Percentiles rank a stretch among this genome's conserved stretches.
These are phyloP conservation scores for Heliothis virescens DNA, from an alignment of 1,140 invertebrate genomes.

Conservation along the genomic window DNA sequence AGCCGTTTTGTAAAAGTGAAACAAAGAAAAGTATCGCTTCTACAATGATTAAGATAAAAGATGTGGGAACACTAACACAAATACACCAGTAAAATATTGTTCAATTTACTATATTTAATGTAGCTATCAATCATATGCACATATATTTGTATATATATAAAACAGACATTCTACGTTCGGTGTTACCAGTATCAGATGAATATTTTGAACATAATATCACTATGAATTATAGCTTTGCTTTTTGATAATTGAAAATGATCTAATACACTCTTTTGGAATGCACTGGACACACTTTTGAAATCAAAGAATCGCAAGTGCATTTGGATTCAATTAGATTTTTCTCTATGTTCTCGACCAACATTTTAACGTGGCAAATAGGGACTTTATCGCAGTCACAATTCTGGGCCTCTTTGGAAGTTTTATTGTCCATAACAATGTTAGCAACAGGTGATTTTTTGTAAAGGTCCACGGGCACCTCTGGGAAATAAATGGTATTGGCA, in stretches of 20 bases:
- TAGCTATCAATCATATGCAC: background rate
- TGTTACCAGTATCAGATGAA: no score
- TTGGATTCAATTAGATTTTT: conserved; percentile 68
- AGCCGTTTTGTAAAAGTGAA: no score
- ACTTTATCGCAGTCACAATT: conserved; percentile 74
- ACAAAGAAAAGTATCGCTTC: no score
- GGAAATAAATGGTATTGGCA: conserved; percentile 63
- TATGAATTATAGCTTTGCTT: background rate
- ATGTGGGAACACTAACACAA: no score
- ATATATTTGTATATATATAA: background rate
- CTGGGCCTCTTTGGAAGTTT: conserved; percentile 48
- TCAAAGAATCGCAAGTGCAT: conserved; percentile 75
- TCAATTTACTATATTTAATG: background rate
- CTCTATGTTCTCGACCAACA: conserved; percentile 80
- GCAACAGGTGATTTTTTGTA: conserved; percentile 34
- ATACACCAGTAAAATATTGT: background rate
- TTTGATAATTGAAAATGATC: background rate
- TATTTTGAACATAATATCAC: background rate
- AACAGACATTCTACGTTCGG: background rate
- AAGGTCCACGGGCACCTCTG: conserved; percentile 46
- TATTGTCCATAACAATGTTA: conserved; percentile 49
- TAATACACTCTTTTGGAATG: conserved; percentile 58
- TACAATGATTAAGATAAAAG: no score
- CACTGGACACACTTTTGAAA: conserved; percentile 70
- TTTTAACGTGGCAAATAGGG: conserved; percentile 80